phyloP scores from a whole-genome alignment of 2,888 invertebrate species.

The Meteorus cinctellus region DNA sequence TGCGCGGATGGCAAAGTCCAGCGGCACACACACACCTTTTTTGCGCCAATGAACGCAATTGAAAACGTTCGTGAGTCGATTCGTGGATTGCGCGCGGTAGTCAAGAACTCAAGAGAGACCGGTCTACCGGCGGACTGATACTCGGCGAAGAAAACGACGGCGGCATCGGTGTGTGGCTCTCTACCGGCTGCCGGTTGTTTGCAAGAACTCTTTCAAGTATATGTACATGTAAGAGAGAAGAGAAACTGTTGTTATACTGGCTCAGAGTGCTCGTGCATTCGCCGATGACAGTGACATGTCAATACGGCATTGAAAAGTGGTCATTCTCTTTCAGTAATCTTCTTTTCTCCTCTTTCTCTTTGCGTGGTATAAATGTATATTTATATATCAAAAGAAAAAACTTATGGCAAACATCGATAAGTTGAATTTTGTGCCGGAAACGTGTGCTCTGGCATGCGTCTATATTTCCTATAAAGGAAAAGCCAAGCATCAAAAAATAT shows the following conservation, averaged over 20 bases:
- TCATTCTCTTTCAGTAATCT: conserved; percentile 47
- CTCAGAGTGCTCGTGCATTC: conserved; percentile 42
- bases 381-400: neutral
- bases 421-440: conserved; percentile 19
- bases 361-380: neutral
- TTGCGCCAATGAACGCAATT: conserved; percentile 67
- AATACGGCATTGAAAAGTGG: conserved; percentile 69
- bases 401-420: conserved; percentile 14
- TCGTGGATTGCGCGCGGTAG: conserved; percentile 55
- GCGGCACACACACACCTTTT: conserved; percentile 60
- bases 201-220: conserved; percentile 11
- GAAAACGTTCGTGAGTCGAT: conserved; percentile 64
- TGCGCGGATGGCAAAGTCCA: conserved; percentile 49
- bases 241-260: conserved; percentile 39
- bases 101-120: conserved; percentile 19
- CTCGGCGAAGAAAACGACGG: conserved; percentile 43
- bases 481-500: conserved; percentile 2
- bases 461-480: neutral
- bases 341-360: conserved; percentile 18
- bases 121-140: conserved; percentile 40
- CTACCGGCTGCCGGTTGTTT: neutral
- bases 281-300: conserved; percentile 72
- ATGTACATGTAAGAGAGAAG: conserved; percentile 27
- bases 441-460: conserved; percentile 3
- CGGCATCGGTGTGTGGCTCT: neutral